Percentiles rank a stretch among this genome's conserved stretches.
Evolutionary conservation across 1,140 invertebrate genomes (phyloP).

Genomic region (Hermatobates lingyangjiaoensis): DNA sequence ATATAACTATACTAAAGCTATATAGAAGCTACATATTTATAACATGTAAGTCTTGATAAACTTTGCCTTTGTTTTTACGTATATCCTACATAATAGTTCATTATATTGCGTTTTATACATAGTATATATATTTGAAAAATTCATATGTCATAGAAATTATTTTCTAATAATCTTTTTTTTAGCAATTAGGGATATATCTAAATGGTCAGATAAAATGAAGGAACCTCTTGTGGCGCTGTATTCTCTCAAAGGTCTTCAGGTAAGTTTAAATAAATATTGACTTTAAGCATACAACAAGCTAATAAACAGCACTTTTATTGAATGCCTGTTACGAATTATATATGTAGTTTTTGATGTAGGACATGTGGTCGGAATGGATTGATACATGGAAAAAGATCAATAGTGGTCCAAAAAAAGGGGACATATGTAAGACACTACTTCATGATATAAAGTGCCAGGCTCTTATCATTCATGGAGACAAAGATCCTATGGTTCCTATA

Average conservation of each 20-base stretch:
- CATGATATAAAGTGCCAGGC: conserved; percentile 47
- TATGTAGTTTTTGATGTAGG: too few relatives aligned
- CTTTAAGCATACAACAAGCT: too few relatives aligned
- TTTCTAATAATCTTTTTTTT: conserved; percentile 5
- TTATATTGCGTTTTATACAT: not conserved
- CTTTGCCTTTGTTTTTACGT: not conserved
- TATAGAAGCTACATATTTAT: not conserved
- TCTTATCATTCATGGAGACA: conserved; percentile 60
- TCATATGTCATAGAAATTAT: not conserved
- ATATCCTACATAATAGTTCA: not conserved
- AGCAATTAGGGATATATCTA: conserved; percentile 41
- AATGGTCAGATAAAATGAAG: conserved; percentile 66
- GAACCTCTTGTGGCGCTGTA: conserved; percentile 15
- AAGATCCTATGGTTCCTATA: conserved; percentile 53
- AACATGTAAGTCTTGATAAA: not conserved
- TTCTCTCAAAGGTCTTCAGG: not conserved
- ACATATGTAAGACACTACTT: conserved; percentile 48
- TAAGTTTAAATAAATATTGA: too few relatives aligned
- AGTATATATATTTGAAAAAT: not conserved
- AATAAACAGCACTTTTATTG: too few relatives aligned
- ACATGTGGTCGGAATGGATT: not conserved
- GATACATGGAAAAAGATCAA: not conserved
- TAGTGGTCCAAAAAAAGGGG: conserved; percentile 28
- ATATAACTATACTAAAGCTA: not conserved
- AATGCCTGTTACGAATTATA: too few relatives aligned